These are phyloP conservation scores for Mythimna albipuncta DNA, from an alignment of 2,888 invertebrate genomes.

Conservation along the genomic window DNA sequence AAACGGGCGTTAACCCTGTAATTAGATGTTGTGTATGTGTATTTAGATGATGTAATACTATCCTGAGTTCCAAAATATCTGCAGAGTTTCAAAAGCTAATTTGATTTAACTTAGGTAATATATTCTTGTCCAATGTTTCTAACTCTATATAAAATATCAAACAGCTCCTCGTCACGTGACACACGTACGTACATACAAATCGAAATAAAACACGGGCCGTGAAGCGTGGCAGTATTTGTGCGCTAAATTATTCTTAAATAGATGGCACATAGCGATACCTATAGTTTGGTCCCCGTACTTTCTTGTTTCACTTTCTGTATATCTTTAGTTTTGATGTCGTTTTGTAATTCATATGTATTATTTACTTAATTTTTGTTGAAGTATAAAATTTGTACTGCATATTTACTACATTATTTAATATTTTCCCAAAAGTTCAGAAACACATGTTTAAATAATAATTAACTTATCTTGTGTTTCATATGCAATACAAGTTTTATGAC, in stretches of 20 bases:
- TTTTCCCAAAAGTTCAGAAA: background rate
- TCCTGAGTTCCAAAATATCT: background rate
- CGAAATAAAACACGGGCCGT: slow-evolving; percentile 50
- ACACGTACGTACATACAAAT: slow-evolving; percentile 36
- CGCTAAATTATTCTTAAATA: slow-evolving; percentile 72
- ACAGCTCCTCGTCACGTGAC: slow-evolving; percentile 29
- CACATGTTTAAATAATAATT: background rate
- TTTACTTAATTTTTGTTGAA: background rate
- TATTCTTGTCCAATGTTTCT: background rate
- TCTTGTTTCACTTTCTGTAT: slow-evolving; percentile 67
- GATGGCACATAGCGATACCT: slow-evolving; percentile 80
- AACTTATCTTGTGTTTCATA: background rate
- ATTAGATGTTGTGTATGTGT: background rate
- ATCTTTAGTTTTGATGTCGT: slow-evolving; percentile 16
- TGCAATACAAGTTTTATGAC: slow-evolving; percentile 22
- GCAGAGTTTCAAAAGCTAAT: background rate
- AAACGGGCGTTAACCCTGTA: background rate
- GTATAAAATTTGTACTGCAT: slow-evolving; percentile 8
- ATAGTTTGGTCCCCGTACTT: slow-evolving; percentile 83
- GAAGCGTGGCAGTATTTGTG: slow-evolving; percentile 56
- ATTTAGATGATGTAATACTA: too few relatives aligned
- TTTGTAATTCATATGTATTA: slow-evolving; percentile 7
- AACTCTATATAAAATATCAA: slow-evolving; percentile 44
- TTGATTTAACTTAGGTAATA: background rate
- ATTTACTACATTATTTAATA: background rate